Evolutionary conservation across 2,113 vertebrate species (phyloP).

Genomic region (Microcebus tavaratra): DNA sequence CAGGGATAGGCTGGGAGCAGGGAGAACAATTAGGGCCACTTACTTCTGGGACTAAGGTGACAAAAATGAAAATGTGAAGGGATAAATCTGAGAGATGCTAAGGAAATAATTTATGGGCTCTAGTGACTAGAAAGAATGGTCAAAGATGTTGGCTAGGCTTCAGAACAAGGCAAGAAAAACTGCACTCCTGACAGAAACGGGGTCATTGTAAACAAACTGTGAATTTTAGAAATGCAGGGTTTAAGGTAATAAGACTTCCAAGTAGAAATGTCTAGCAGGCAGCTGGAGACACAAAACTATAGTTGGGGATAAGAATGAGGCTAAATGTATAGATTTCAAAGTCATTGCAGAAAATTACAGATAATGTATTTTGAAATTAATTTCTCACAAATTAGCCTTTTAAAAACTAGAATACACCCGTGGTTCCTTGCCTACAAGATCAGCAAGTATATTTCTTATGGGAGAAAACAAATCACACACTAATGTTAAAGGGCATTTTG

Average conservation of each 20-base stretch:
- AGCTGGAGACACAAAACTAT: not conserved
- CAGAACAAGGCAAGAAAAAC: not conserved
- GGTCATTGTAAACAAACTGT: not conserved
- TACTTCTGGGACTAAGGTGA: not conserved
- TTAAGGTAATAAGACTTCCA: not conserved
- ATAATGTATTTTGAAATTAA: not conserved
- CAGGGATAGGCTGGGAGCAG: not conserved
- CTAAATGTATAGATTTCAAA: not conserved
- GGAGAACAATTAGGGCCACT: not conserved
- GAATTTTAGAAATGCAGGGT: not conserved
- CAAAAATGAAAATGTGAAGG: not conserved
- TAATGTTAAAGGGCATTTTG: not conserved
- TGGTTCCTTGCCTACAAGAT: not conserved
- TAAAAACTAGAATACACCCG: not conserved
- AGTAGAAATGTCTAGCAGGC: too few species aligned
- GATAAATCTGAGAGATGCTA: not conserved
- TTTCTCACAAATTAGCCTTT: conserved; percentile 16
- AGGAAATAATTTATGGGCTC: not conserved
- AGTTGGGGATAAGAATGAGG: not conserved
- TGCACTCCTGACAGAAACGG: not conserved
- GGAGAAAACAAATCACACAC: not conserved
- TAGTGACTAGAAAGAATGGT: not conserved
- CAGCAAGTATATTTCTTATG: not conserved
- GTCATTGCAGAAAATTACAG: conserved; percentile 15
- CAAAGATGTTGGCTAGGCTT: not conserved